These are phyloP conservation scores for Leptopilina boulardi DNA, from an alignment of 1,140 invertebrate genomes.

Conservation along the genomic window DNA sequence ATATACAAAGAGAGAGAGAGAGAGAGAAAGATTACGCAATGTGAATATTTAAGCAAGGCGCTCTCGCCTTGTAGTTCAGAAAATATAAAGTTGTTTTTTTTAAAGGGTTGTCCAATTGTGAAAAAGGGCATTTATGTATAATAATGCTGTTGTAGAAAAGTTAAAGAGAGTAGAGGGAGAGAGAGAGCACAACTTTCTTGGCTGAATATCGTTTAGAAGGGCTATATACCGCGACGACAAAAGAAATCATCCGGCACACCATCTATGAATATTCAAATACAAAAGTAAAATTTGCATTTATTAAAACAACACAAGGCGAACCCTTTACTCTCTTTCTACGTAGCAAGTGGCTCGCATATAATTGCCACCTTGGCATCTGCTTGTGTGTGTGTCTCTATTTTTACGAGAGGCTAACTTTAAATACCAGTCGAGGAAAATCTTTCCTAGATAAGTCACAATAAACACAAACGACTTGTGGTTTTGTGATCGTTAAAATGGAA, in stretches of 20 bases:
- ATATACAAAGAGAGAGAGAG: too few relatives aligned
- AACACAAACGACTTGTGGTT: constrained; percentile 20
- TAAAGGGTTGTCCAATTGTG: constrained; percentile 35
- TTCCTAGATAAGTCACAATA: constrained; percentile 26
- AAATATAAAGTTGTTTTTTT: constrained; percentile 46
- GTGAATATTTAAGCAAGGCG: background rate
- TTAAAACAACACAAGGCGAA: constrained; percentile 69
- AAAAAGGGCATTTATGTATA: constrained; percentile 30
- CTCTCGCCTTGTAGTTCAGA: background rate
- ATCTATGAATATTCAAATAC: constrained; percentile 70
- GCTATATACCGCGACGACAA: constrained; percentile 61
- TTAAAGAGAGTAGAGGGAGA: constrained; percentile 35
- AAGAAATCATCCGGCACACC: constrained; percentile 66
- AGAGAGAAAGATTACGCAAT: background rate
- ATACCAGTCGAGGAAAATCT: constrained; percentile 48
- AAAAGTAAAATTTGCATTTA: constrained; percentile 70
- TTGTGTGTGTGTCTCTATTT: constrained; percentile 62
- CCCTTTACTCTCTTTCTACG: constrained; percentile 69
- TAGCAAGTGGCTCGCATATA: constrained; percentile 63
- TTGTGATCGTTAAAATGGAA: constrained; percentile 26
- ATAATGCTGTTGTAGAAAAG: constrained; percentile 43
- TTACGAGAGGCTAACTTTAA: constrained; percentile 50
- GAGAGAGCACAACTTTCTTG: constrained; percentile 37
- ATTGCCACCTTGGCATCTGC: constrained; percentile 67
- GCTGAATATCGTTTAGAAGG: constrained; percentile 42